Evolutionary conservation across 2,888 invertebrate genomes (phyloP), one percentile per base, ranked within the genome.

Genomic region (Busseola fusca): DNA sequence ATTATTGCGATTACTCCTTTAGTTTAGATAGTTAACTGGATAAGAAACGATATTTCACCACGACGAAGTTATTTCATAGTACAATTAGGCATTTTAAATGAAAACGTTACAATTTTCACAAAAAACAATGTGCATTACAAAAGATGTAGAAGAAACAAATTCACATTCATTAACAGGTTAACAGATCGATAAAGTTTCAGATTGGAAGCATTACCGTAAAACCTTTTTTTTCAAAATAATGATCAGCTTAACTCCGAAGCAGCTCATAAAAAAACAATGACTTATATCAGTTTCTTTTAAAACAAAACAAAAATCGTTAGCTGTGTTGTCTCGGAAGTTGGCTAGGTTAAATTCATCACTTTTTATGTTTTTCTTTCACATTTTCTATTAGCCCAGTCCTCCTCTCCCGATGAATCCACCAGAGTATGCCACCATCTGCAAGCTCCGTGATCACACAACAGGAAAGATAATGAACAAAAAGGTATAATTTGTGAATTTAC

Each of bases 391-490:
- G 83, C 77, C 58, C 50, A 64, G 50, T 72, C 69, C 64, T 65
- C 54, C 4, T 74, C 76, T 72, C 40, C 72, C 82, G 60, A 78
- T 81, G 86, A 89, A 87, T 75, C 71, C 81, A 16, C 92, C 93
- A 7, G 91, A 92, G 78, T 93, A 94, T 82, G 93, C 94, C 2
- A 91, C 90, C 0, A 89, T 93, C 74, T 84, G 84, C 72, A 94
- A 94, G 85, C 85, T 81, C 56, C 90, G 89, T 58, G 88, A 90
- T 65, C 79, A 80, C 82, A 90, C 81, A 78, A 83, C 82, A 60
- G 84, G 80, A 70, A 81, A 79, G 71, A 75, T 79, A 54, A 84
- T 87, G 80, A 88, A 62, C 60, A 62, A 87, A 84, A 93, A 93
- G 94, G 93, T 94, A 91, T 69, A 58, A 67, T 64, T 67, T 69